Conservation (phyloP, 2,888 invertebrate genomes). For the Sinotaia quadrata region DNA sequence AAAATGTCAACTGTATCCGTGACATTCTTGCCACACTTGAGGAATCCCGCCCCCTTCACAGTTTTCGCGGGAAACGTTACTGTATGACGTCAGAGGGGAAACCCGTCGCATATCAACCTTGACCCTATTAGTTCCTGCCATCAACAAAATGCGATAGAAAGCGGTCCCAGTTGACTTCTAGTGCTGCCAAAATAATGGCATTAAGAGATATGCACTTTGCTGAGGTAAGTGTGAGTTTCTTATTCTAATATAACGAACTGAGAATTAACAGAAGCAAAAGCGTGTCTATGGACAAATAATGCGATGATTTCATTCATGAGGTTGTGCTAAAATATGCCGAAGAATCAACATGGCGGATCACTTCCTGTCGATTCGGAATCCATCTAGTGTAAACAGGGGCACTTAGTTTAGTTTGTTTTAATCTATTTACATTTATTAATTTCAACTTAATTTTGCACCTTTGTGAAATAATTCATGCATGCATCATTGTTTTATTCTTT, state of each 20-base stretch:
- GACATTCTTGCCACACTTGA: too few species aligned
- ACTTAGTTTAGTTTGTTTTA: background rate
- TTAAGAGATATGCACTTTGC: conserved; percentile 3
- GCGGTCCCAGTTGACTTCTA: background rate
- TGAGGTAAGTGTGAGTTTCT: conserved; percentile 22
- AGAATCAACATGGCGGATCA: conserved; percentile 55
- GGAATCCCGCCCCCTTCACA: too few species aligned
- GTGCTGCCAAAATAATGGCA: conserved; percentile 14
- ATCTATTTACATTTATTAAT: too few species aligned
- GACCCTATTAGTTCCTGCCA: conserved; percentile 15
- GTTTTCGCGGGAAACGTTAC: conserved; percentile 25
- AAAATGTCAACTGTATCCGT: too few species aligned
- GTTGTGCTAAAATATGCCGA: conserved; percentile 45
- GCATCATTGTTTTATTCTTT: too few species aligned
- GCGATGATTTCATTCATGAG: conserved; percentile 26
- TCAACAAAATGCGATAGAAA: conserved; percentile 10
- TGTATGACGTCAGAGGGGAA: conserved; percentile 30
- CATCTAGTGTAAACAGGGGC: conserved; percentile 23
- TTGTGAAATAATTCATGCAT: too few species aligned
- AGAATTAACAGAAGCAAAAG: background rate
- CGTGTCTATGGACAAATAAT: conserved; percentile 1
- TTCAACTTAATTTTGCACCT: too few species aligned
- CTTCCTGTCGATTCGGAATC: conserved; percentile 46
- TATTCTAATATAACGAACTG: too few species aligned
- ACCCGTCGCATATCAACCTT: conserved; percentile 17